Percentiles rank a stretch among this genome's conserved stretches.
These are phyloP conservation scores for Elephantulus edwardii DNA, from an alignment of 2,113 vertebrate genomes.

Conservation along the genomic window DNA sequence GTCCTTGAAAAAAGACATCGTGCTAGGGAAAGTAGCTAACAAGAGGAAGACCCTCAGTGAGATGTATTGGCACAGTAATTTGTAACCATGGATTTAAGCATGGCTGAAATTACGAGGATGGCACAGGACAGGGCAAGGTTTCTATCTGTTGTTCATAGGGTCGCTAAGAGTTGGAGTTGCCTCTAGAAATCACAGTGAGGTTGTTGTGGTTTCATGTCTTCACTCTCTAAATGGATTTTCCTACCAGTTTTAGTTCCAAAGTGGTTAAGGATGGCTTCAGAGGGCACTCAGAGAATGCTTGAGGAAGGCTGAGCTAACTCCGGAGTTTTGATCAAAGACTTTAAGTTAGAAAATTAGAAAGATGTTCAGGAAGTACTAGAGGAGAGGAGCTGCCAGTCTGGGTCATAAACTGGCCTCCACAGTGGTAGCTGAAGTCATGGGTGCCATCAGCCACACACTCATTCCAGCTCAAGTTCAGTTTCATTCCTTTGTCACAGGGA, in stretches of 20 bases:
- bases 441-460: no score
- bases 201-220: background rate
- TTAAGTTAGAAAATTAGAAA: background rate
- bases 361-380: background rate
- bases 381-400: accelerated
- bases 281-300: background rate
- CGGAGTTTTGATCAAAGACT: background rate
- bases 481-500: background rate
- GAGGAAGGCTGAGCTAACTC: background rate
- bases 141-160: no score
- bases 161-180: no score
- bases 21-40: no score
- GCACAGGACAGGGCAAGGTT: no score
- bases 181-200: no score
- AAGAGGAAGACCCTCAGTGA: no score
- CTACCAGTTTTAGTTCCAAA: background rate
- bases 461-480: background rate
- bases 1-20: no score
- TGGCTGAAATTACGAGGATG: no score
- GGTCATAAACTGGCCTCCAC: background rate
- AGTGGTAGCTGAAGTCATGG: background rate
- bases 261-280: background rate
- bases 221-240: background rate
- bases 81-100: no score
- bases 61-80: no score